Percentiles rank a stretch among this genome's conserved stretches.
Evolutionary conservation across 2,797 vertebrate genomes (phyloP).

Genomic region (Meriones psammophilus): DNA sequence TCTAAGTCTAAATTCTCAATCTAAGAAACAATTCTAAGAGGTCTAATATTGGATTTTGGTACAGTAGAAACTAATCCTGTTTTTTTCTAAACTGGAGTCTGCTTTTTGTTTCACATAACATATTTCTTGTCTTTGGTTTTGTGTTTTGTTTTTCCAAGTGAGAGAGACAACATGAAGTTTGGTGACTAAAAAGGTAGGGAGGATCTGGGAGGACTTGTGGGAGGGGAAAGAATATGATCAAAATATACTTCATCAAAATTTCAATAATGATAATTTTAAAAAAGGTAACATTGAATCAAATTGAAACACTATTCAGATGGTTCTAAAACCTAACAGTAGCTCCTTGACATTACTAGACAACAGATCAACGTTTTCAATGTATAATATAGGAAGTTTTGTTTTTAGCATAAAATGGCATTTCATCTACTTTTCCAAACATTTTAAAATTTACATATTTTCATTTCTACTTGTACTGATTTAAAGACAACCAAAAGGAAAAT

Average conservation of each 20-base stretch:
- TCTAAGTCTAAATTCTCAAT: slow-evolving; percentile 53
- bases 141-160: neutral
- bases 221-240: neutral
- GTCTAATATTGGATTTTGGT: slow-evolving; percentile 54
- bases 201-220: neutral
- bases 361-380: slow-evolving; percentile 38
- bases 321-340: slow-evolving; percentile 59
- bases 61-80: neutral
- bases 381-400: slow-evolving; percentile 14
- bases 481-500: slow-evolving; percentile 65
- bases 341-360: slow-evolving; percentile 58
- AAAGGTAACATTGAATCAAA: slow-evolving; percentile 24
- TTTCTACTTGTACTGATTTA: slow-evolving; percentile 36
- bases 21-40: slow-evolving; percentile 54
- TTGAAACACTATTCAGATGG: slow-evolving; percentile 60
- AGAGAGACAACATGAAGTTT: neutral
- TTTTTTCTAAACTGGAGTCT: slow-evolving; percentile 26
- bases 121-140: neutral
- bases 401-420: slow-evolving; percentile 47
- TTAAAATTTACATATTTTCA: slow-evolving; percentile 24
- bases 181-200: neutral
- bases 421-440: neutral
- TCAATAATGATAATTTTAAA: neutral
- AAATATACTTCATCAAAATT: neutral
- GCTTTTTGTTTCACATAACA: neutral